Conservation (phyloP, 1,140 invertebrate genomes). For the Doryteuthis pealeii region DNA sequence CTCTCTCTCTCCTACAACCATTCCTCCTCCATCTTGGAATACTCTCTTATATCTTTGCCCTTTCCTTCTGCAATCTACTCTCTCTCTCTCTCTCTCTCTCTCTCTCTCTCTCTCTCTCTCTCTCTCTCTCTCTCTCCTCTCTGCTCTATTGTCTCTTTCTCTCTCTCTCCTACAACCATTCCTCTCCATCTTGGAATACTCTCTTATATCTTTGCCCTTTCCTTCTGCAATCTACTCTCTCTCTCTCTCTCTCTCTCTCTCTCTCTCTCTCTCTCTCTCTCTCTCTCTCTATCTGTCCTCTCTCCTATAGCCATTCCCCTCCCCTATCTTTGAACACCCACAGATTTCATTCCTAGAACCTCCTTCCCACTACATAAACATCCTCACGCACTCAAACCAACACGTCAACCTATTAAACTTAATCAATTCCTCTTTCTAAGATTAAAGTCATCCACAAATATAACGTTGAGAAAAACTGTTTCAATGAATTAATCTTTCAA, state of each 20-base stretch:
- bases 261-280: not conserved
- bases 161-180: not conserved
- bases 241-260: not conserved
- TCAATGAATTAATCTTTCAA: too few relatives aligned
- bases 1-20: too few relatives aligned
- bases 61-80: too few relatives aligned
- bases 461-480: too few relatives aligned
- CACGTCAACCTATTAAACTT: too few relatives aligned
- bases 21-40: too few relatives aligned
- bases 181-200: not conserved
- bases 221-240: not conserved
- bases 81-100: too few relatives aligned
- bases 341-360: not conserved
- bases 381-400: too few relatives aligned
- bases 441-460: too few relatives aligned
- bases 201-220: not conserved
- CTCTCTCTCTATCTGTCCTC: not conserved
- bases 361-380: too few relatives aligned
- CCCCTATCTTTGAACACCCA: not conserved
- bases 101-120: conserved; percentile 1
- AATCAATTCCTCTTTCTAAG: too few relatives aligned
- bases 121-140: not conserved
- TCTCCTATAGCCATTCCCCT: not conserved
- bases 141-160: not conserved
- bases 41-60: too few relatives aligned